These are phyloP conservation scores for human DNA, from an alignment of 2,113 vertebrate species.

Conservation along the genomic window DNA sequence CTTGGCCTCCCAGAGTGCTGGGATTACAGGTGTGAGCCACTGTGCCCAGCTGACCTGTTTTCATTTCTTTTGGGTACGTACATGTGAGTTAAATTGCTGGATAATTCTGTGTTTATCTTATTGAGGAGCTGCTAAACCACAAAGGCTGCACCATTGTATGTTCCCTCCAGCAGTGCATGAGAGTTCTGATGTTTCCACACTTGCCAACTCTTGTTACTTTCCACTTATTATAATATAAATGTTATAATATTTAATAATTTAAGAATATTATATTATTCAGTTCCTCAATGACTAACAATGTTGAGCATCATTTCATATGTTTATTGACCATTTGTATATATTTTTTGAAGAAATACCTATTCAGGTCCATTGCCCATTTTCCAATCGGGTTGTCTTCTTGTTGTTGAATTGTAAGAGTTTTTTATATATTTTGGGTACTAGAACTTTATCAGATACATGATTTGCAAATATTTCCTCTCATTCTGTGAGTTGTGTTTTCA, in stretches of 20 bases:
- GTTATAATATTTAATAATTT: no score
- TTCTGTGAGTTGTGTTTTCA: not conserved
- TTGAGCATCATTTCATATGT: not conserved
- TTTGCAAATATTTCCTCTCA: not conserved
- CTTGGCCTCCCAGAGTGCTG: no score
- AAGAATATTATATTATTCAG: not conserved
- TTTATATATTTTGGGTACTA: not conserved
- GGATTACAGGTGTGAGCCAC: no score
- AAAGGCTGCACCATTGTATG: not conserved
- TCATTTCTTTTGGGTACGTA: not conserved
- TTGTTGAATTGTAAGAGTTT: not conserved
- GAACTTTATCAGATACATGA: not conserved
- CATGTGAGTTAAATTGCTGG: not conserved
- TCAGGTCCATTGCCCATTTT: not conserved
- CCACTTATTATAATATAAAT: no score
- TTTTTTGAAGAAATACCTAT: slow-evolving; percentile 16
- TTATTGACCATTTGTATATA: not conserved
- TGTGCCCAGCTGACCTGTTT: not conserved
- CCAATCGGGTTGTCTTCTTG: not conserved
- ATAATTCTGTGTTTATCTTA: not conserved
- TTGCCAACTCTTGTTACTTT: not conserved
- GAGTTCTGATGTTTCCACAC: not conserved
- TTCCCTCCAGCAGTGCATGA: not conserved
- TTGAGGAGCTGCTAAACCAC: not conserved
- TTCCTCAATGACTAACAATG: not conserved